phyloP scores from a whole-genome alignment of 2,113 vertebrate genomes.

The Butorides virescens region DNA sequence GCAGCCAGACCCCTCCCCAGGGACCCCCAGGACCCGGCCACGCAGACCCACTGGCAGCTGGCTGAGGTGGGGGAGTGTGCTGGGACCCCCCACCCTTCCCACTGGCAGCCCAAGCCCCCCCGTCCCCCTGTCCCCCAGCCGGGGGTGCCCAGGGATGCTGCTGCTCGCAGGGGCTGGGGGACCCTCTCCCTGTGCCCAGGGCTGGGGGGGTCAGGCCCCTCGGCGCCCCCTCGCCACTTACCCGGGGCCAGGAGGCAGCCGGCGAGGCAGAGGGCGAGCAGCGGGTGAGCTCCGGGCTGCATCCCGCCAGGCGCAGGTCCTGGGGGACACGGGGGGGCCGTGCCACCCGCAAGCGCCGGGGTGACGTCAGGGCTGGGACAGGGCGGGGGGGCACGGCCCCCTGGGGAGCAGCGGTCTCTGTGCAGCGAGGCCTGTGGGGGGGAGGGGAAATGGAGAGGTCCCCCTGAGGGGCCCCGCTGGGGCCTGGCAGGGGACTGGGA shows the following conservation, averaged over 20 bases:
- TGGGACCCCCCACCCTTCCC: not conserved
- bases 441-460: rapidly evolving
- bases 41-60: not conserved
- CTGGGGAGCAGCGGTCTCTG: not conserved
- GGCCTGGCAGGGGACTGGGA: too few relatives aligned
- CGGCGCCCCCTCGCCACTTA: not conserved
- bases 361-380: constrained; percentile 4
- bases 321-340: not conserved
- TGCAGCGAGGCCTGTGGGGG: rapidly evolving
- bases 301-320: not conserved
- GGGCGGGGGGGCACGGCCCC: not conserved
- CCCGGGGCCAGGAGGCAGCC: not conserved
- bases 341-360: not conserved
- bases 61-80: not conserved
- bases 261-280: not conserved
- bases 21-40: rapidly evolving
- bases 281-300: not conserved
- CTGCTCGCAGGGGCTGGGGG: not conserved
- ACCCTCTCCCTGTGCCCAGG: rapidly evolving
- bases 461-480: not conserved
- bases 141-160: rapidly evolving
- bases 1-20: not conserved
- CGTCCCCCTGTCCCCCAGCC: rapidly evolving
- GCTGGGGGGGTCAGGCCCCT: not conserved
- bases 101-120: not conserved